Base-by-base conservation (phyloP, 92 coral and sea anemone genomes). In the Ricordea florida region DNA sequence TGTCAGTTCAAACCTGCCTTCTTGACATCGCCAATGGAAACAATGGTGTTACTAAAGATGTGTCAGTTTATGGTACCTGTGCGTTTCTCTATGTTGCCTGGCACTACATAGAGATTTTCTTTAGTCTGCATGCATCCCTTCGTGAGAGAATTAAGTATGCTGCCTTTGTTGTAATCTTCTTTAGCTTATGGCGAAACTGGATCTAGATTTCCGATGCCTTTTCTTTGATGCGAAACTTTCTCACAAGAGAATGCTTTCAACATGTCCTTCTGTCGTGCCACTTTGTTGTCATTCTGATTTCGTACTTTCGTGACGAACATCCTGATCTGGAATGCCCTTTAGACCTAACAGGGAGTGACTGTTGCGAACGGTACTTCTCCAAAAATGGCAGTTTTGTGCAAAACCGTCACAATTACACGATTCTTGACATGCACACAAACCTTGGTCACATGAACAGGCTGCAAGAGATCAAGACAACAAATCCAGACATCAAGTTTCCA, bases 121-220 rank as follows among this genome's bases (percentile, higher is more conserved):
- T 67, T 44, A 67, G 74, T 31, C 1, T 67, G 14, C 57, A 67
- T 25, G 74, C 74, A 20, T 45, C 61, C 21, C 57, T 41, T 27
- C 26, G 57, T 5, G 38, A 46, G 17, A 5, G 61, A 30, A 57
- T 67, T 2, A 67, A 41, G 22, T 41, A 67, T 49, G 74, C 74
- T 25, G 58, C 58, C 6, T 45, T 41, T 22, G 53, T 63, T n/a
- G 55, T 42, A 17, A 37, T 38, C 3, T 63, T 63, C 28, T 38
- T 32, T 34, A 38, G 72, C 18, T 7, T 63, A 15, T 41, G 47
- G 47, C 47, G 47, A 41, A 41, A 41, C 47, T 20, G 16, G 11
- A 20, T 41, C 16, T 11, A 11, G 15, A 41, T n/a, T 11, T 41
- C 47, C 11, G 16, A 20, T n/a, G 47, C 0, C 15, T 10, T 41